Evolutionary conservation across 2,888 invertebrate species (phyloP).

Genomic region (Chrysolina haemoptera): DNA sequence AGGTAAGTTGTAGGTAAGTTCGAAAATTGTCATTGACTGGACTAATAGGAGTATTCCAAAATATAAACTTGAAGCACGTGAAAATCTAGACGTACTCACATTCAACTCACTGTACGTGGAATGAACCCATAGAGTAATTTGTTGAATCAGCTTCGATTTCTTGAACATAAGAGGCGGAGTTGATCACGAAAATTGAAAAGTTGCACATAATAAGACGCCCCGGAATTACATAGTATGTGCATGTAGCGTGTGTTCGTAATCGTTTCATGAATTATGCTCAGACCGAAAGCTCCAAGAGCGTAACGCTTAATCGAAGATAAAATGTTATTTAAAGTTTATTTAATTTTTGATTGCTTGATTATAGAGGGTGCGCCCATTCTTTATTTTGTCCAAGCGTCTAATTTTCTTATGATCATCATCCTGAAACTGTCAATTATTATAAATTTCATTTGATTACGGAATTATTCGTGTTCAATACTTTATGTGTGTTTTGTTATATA

Average conservation of each 20-base stretch:
- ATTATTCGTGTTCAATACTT: no score
- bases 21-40: no score
- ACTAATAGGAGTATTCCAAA: no score
- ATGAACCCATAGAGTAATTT: constrained; percentile 4
- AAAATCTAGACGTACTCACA: no score
- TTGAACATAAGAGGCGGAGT: constrained; percentile 44
- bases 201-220: constrained; percentile 21
- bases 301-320: constrained; percentile 23
- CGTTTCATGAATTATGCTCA: constrained; percentile 1
- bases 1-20: no score
- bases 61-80: no score
- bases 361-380: not conserved
- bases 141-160: constrained; percentile 37
- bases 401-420: not conserved
- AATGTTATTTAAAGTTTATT: constrained; percentile 26
- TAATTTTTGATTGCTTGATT: constrained; percentile 28
- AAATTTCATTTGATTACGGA: no score
- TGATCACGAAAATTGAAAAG: constrained; percentile 43
- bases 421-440: not conserved
- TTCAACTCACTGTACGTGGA: not conserved
- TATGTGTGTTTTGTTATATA: no score
- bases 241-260: constrained; percentile 32
- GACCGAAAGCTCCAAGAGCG: constrained; percentile 20
- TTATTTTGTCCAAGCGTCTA: constrained; percentile 3
- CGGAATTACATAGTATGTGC: constrained; percentile 26